A percentile compares a stretch with the other conserved stretches of the same genome.
These are phyloP conservation scores for Pegea sp. DNA, from an alignment of 23 tunicate genomes.

Conservation along the genomic window DNA sequence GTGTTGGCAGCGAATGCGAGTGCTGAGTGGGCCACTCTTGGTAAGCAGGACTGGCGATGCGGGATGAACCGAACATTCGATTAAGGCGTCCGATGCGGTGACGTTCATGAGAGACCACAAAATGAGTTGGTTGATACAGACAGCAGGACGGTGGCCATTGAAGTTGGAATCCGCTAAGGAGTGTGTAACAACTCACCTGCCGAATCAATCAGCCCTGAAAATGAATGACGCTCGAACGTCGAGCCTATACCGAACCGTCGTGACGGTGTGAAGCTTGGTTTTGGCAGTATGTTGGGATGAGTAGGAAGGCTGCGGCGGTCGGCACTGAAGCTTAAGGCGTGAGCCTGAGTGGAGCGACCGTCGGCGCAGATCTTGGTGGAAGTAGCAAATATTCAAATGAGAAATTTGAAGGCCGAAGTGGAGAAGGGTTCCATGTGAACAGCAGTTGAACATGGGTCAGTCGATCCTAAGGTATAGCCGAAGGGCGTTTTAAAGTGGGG, in stretches of 20 bases:
- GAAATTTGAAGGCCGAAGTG: slow-evolving; percentile 5
- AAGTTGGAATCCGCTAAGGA: slow-evolving; percentile 68
- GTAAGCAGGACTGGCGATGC: slow-evolving; percentile 66
- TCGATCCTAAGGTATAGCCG: slow-evolving; percentile 23
- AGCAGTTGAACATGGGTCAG: slow-evolving; percentile 59
- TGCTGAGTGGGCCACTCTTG: slow-evolving; percentile 63
- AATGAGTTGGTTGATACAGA: slow-evolving; percentile 45
- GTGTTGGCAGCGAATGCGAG: slow-evolving; percentile 11
- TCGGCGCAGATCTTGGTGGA: slow-evolving; percentile 31
- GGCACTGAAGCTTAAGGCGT: slow-evolving; percentile 11
- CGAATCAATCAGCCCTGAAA: slow-evolving; percentile 58
- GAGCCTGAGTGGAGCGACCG: slow-evolving; percentile 10
- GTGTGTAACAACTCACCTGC: slow-evolving; percentile 61
- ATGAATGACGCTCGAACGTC: slow-evolving; percentile 58
- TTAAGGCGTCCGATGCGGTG: slow-evolving; percentile 34
- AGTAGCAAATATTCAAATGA: slow-evolving; percentile 29
- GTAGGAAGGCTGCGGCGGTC: slow-evolving; percentile 38
- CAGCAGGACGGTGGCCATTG: slow-evolving; percentile 80
- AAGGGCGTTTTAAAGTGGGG: slow-evolving; percentile 1
- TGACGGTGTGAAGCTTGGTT: neutral
- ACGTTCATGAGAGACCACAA: slow-evolving; percentile 56
- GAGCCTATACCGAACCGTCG: slow-evolving; percentile 29
- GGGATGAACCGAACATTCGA: slow-evolving; percentile 39
- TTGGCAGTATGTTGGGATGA: slow-evolving; percentile 12
- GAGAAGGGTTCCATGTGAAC: slow-evolving; percentile 28